A percentile compares a stretch with the other conserved stretches of the same genome.
phyloP scores from a whole-genome alignment of 2,113 vertebrate genomes.

The Scopus umbretta region DNA sequence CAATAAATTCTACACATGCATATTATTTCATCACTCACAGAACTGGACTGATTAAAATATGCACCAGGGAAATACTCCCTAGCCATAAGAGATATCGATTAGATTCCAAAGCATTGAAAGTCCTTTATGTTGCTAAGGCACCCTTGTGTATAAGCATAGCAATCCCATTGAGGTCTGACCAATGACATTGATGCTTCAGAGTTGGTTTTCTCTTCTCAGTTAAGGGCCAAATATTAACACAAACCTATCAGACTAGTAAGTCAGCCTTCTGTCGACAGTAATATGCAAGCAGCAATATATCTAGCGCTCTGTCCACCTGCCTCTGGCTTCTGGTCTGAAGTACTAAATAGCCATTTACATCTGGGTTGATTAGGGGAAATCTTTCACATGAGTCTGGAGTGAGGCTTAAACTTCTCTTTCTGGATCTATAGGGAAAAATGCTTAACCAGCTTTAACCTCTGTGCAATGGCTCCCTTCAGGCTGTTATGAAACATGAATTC shows the following conservation, averaged over 20 bases:
- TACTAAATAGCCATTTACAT: not conserved
- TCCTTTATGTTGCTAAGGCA: not conserved
- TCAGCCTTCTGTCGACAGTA: not conserved
- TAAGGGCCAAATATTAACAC: not conserved
- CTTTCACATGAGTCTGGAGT: not conserved
- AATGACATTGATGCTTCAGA: not conserved
- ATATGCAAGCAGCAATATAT: not conserved
- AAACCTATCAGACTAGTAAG: not conserved
- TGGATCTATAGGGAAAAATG: not conserved
- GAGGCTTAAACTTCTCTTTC: not conserved
- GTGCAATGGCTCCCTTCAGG: constrained; percentile 29
- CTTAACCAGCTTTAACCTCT: constrained; percentile 58
- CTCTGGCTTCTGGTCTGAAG: not conserved
- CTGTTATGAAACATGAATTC: constrained; percentile 64
- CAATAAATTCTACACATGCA: constrained; percentile 14
- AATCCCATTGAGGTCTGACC: not conserved
- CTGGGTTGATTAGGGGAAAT: not conserved
- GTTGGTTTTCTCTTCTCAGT: not conserved
- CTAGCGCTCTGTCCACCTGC: not conserved
- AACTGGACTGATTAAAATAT: not conserved
- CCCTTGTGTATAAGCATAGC: not conserved
- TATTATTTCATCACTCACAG: constrained; percentile 1
- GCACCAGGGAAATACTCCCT: not conserved
- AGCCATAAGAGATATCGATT: not conserved
- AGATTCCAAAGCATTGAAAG: not conserved